Percentiles rank a stretch among this genome's conserved stretches.
phyloP scores from a whole-genome alignment of 2,888 invertebrate genomes.

The Griposia aprilina region DNA sequence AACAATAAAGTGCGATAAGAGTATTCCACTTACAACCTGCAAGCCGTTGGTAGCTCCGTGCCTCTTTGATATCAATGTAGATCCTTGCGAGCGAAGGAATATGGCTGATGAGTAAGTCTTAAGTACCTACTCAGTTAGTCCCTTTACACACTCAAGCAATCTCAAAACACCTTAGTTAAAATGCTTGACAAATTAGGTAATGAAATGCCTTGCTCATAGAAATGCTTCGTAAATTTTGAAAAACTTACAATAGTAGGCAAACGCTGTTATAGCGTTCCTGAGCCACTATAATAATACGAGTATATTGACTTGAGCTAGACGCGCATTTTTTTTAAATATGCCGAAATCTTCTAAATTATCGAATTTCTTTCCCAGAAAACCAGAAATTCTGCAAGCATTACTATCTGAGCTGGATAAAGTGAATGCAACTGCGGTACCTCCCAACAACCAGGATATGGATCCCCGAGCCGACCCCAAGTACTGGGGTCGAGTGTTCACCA shows the following conservation, averaged over 20 bases:
- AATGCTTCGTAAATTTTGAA: not conserved
- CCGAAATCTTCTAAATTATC: not conserved
- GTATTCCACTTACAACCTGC: constrained; percentile 86
- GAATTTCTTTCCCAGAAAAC: constrained; percentile 88
- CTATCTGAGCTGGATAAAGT: constrained; percentile 88
- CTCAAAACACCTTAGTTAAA: not conserved
- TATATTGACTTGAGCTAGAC: no score
- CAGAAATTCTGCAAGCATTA: constrained; percentile 90
- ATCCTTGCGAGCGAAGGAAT: constrained; percentile 97
- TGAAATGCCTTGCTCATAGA: not conserved
- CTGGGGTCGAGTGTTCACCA: constrained; percentile 95
- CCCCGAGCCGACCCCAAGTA: constrained; percentile 93
- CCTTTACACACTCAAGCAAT: not conserved
- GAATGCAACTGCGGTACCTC: constrained; percentile 93
- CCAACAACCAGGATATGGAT: constrained; percentile 93
- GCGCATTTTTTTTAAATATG: not conserved
- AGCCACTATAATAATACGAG: not conserved
- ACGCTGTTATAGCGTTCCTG: not conserved
- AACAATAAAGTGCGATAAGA: constrained; percentile 89
- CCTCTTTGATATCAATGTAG: constrained; percentile 94
- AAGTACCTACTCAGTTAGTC: not conserved
- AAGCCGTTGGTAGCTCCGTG: constrained; percentile 93
- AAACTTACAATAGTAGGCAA: not conserved
- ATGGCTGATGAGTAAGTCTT: constrained; percentile 87
- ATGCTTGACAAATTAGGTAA: not conserved